A percentile compares a stretch with the other conserved stretches of the same genome.
phyloP scores from a whole-genome alignment of 2,797 vertebrate species.

The Anolis apletophallus region DNA sequence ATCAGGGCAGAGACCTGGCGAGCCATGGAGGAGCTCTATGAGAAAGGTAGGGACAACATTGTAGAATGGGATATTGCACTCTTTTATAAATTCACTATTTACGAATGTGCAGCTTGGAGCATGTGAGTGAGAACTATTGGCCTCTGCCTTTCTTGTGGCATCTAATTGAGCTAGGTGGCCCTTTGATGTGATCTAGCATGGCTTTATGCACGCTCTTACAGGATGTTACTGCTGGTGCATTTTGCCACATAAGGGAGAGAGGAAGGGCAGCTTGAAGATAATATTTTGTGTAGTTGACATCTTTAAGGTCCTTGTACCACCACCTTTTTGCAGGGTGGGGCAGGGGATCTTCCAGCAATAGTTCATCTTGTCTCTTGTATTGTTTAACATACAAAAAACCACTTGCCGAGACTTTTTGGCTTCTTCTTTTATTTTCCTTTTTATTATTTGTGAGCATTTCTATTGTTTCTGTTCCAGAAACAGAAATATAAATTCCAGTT shows the following conservation, averaged over 20 bases:
- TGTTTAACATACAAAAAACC: too few species aligned
- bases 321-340: too few species aligned
- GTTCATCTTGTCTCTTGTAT: too few species aligned
- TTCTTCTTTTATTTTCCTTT: too few species aligned
- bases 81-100: not conserved
- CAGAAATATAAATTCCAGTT: too few species aligned
- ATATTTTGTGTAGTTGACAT: not conserved
- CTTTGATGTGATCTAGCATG: not conserved
- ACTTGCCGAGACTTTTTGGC: too few species aligned
- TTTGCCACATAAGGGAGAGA: not conserved
- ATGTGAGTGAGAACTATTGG: too few species aligned
- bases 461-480: too few species aligned
- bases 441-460: too few species aligned
- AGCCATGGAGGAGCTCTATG: slow-evolving; percentile 80
- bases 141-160: not conserved
- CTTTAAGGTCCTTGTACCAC: too few species aligned
- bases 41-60: slow-evolving; percentile 70
- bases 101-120: not conserved
- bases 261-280: not conserved
- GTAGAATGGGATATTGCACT: not conserved
- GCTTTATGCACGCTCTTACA: too few species aligned
- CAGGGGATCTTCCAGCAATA: too few species aligned
- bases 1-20: slow-evolving; percentile 82
- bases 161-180: not conserved
- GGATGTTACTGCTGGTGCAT: not conserved